Evolutionary conservation across 2,888 invertebrate species (phyloP).

Genomic region (Lottia scabra): DNA sequence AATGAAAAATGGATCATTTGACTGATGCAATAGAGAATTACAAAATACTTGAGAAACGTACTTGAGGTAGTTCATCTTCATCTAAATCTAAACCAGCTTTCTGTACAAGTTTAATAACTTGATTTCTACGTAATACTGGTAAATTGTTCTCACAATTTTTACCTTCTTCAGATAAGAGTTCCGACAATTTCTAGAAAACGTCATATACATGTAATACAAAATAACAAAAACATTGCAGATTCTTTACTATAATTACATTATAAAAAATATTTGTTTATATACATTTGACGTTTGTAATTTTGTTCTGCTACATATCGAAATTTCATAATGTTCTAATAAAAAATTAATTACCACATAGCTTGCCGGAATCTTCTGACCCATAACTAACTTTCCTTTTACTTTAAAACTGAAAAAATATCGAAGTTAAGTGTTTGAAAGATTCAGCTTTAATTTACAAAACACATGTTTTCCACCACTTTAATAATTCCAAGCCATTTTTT

Average conservation of each 20-base stretch:
- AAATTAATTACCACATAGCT: constrained; percentile 61
- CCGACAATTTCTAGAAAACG: constrained; percentile 52
- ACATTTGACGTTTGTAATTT: too few relatives aligned
- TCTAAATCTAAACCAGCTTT: constrained; percentile 52
- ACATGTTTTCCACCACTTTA: too few relatives aligned
- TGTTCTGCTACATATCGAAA: too few relatives aligned
- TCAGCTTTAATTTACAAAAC: too few relatives aligned
- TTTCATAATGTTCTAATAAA: too few relatives aligned
- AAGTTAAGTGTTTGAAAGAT: too few relatives aligned
- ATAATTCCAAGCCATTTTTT: too few relatives aligned
- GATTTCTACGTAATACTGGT: constrained; percentile 54
- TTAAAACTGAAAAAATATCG: constrained; percentile 50
- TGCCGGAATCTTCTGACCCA: constrained; percentile 64
- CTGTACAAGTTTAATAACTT: constrained; percentile 51
- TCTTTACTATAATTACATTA: too few relatives aligned
- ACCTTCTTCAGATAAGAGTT: constrained; percentile 50
- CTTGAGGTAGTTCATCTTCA: constrained; percentile 59
- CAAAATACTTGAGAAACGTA: constrained; percentile 15
- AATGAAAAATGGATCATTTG: too few relatives aligned
- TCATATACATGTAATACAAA: neutral
- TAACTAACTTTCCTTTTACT: constrained; percentile 54
- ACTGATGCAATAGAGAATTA: too few relatives aligned
- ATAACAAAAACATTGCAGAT: neutral
- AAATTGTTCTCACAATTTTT: constrained; percentile 35
- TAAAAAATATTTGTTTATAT: too few relatives aligned